Evolutionary conservation across 2,888 invertebrate species (phyloP).

Genomic region (Torymus texanus): DNA sequence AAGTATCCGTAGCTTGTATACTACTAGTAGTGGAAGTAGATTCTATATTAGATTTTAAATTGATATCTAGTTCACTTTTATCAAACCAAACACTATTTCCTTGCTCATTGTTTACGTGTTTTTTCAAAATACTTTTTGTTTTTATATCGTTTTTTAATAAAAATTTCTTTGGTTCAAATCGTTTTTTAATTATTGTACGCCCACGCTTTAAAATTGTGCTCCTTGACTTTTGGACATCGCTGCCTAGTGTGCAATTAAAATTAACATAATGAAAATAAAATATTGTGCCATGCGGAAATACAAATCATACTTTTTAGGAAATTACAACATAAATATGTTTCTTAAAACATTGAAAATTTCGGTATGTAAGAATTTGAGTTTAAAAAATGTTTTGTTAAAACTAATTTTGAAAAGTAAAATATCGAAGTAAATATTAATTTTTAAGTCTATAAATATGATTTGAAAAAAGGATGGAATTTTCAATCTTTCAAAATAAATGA

Average conservation of each 20-base stretch:
- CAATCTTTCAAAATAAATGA: constrained; percentile 27
- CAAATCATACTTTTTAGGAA: too few species aligned
- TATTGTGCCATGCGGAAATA: constrained; percentile 42
- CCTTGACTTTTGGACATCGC: constrained; percentile 61
- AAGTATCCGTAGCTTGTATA: constrained; percentile 19
- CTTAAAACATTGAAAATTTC: constrained; percentile 43
- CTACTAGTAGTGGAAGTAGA: not conserved
- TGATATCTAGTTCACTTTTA: constrained; percentile 34
- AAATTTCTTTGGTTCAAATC: constrained; percentile 54
- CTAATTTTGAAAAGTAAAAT: not conserved
- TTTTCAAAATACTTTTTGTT: constrained; percentile 48
- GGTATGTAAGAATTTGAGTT: constrained; percentile 10
- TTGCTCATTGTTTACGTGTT: constrained; percentile 29
- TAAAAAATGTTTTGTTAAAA: not conserved
- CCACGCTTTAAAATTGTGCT: constrained; percentile 69
- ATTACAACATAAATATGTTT: too few species aligned
- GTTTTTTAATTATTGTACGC: constrained; percentile 67
- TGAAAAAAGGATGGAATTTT: not conserved
- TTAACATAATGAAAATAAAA: constrained; percentile 54
- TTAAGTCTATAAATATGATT: too few species aligned
- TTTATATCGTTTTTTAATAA: constrained; percentile 50
- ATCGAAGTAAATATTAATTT: too few species aligned
- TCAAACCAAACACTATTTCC: constrained; percentile 53
- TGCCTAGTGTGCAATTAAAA: constrained; percentile 58
- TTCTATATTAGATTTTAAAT: constrained; percentile 24